Evolutionary conservation across 2,113 vertebrate genomes (phyloP), one percentile per base, ranked within the genome.

Genomic region (Spermophilus dauricus): DNA sequence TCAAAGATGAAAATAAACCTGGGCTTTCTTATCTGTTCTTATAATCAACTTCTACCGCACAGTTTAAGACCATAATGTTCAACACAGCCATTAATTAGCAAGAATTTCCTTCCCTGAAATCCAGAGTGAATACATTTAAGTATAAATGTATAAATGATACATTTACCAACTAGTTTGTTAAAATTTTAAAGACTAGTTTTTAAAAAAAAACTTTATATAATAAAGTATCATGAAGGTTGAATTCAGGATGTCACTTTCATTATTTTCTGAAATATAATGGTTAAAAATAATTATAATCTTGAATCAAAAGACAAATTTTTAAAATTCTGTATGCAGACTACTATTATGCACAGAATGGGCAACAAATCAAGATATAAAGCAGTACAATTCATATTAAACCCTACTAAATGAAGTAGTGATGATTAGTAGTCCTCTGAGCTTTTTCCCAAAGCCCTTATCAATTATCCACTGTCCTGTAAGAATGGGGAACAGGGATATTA

Each of bases 311-410:
- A n/a, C 3, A 3, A 4, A 16, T 30, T 20, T 77, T 77, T 45
- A 5, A 39, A 94, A 91, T 51, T 58, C 34, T 48, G 8, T 30
- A 39, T 1, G 6, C 7, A 72, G 45, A 75, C n/a, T 2, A 70
- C 34, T 39, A 17, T 2, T 20, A 53, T 5, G 51, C 20, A 51
- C 16, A 48, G 32, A 34, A 34, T 48, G 56, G 88, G n/a, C 56
- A 2, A 0, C 0, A 26, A 67, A 56, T 3, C 2, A 10, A 42
- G 45, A 56, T 0, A 18, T 0, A 42, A 53, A 2, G 78, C 14
- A 20, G 16, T 0, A 1, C 8, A 28, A 34, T 4, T 4, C 67
- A 42, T 5, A 5, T 14, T 0, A 32, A 34, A 37, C 51, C n/a
- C 13, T 2, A 8, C 6, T 28, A 12, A 75, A 28, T 2, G 1